phyloP scores from a whole-genome alignment of 2,797 vertebrate species.

The Picus viridis region DNA sequence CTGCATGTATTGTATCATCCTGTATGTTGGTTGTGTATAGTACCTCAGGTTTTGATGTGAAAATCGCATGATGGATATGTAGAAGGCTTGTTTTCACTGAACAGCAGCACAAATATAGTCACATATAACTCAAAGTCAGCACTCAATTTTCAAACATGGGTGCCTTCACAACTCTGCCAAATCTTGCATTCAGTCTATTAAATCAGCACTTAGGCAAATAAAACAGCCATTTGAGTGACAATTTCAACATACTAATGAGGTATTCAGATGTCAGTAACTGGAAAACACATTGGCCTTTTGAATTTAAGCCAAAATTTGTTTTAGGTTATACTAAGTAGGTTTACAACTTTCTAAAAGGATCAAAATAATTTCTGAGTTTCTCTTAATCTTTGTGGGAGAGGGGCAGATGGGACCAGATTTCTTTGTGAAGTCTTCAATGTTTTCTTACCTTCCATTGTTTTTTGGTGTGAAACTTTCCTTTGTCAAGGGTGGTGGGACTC shows the following conservation, averaged over 20 bases:
- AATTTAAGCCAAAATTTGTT: constrained; percentile 30
- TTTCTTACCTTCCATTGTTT: not conserved
- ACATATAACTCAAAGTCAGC: constrained; percentile 27
- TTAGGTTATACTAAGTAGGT: not conserved
- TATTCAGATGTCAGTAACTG: constrained; percentile 12
- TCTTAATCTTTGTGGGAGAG: not conserved
- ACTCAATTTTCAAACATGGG: constrained; percentile 37
- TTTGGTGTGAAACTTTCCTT: not conserved
- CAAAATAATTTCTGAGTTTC: constrained; percentile 14
- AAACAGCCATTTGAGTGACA: constrained; percentile 37
- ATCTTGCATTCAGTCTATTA: constrained; percentile 39
- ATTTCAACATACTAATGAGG: constrained; percentile 51
- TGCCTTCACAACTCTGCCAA: constrained; percentile 24
- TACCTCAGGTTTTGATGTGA: not conserved
- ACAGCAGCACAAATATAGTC: not conserved
- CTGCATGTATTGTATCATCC: not conserved
- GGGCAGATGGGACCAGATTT: not conserved
- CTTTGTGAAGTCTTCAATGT: not conserved
- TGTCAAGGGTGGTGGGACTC: not conserved
- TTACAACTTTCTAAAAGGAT: not conserved
- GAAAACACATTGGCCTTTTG: constrained; percentile 35
- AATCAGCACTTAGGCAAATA: constrained; percentile 45
- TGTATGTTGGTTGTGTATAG: not conserved
- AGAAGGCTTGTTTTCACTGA: constrained; percentile 1
- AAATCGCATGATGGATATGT: not conserved